Conservation (phyloP, 2,797 vertebrate species). For the Cyprinella venusta region DNA sequence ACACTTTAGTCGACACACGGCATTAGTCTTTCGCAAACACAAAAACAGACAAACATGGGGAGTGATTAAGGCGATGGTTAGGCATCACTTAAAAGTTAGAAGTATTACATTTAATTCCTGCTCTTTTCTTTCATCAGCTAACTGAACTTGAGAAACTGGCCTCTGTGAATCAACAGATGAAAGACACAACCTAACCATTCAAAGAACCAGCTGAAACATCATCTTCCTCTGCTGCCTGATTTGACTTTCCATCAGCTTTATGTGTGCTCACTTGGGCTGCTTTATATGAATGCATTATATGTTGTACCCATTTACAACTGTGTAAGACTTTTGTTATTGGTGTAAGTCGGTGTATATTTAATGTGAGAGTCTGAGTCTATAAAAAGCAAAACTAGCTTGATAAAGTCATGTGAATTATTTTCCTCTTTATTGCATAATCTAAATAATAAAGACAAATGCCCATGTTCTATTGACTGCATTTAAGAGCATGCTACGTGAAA, state of each 20-base stretch:
- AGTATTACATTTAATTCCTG: background rate
- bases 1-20: no score
- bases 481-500: constrained; percentile 80
- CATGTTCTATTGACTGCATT: constrained; percentile 59
- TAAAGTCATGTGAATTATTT: constrained; percentile 67
- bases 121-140: constrained; percentile 73
- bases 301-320: background rate
- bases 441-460: constrained; percentile 58
- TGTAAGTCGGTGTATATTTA: background rate
- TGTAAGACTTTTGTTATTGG: background rate
- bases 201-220: constrained; percentile 69
- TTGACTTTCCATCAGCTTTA: constrained; percentile 18
- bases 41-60: background rate
- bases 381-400: constrained; percentile 4
- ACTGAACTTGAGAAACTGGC: constrained; percentile 89
- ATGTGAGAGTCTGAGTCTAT: constrained; percentile 44
- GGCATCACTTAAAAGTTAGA: background rate
- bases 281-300: constrained; percentile 42
- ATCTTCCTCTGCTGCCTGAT: background rate
- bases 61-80: background rate
- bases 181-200: constrained; percentile 88
- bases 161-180: constrained; percentile 89
- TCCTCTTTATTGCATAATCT: constrained; percentile 39
- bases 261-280: constrained; percentile 25
- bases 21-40: background rate